These are phyloP conservation scores for Perccottus glenii DNA, from an alignment of 2,113 vertebrate genomes.

Conservation along the genomic window DNA sequence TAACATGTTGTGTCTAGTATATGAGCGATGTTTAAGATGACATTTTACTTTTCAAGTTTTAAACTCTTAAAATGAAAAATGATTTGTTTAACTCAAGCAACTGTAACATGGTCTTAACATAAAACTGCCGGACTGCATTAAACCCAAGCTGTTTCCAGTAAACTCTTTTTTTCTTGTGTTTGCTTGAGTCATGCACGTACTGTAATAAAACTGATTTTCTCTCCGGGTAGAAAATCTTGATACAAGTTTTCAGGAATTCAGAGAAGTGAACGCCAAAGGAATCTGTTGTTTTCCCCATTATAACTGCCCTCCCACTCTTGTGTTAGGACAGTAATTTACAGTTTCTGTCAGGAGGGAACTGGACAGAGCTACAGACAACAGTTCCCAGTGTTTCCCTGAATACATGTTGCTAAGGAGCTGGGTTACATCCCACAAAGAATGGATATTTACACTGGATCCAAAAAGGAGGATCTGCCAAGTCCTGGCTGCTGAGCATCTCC, in stretches of 20 bases:
- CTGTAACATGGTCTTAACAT: not conserved
- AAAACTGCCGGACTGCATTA: not conserved
- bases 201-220: constrained; percentile 17
- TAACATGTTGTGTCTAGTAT: too few species aligned
- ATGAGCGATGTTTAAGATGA: too few species aligned
- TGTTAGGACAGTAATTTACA: constrained; percentile 50
- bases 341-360: constrained; percentile 42
- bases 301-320: constrained; percentile 13
- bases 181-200: constrained; percentile 4
- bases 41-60: too few species aligned
- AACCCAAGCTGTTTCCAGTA: constrained; percentile 36
- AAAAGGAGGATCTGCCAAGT: constrained; percentile 53
- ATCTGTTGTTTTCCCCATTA: constrained; percentile 37
- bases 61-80: not conserved
- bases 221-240: not conserved
- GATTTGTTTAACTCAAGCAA: not conserved
- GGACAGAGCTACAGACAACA: constrained; percentile 40
- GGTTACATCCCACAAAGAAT: constrained; percentile 44
- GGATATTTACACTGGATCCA: constrained; percentile 51
- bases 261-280: constrained; percentile 13
- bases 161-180: not conserved
- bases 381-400: constrained; percentile 29
- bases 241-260: constrained; percentile 38
- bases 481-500: constrained; percentile 41
- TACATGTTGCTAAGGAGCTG: constrained; percentile 57